Percentiles rank a stretch among this genome's conserved stretches.
phyloP scores from a whole-genome alignment of 2,797 vertebrate species.

The Atherinosoma microstoma region DNA sequence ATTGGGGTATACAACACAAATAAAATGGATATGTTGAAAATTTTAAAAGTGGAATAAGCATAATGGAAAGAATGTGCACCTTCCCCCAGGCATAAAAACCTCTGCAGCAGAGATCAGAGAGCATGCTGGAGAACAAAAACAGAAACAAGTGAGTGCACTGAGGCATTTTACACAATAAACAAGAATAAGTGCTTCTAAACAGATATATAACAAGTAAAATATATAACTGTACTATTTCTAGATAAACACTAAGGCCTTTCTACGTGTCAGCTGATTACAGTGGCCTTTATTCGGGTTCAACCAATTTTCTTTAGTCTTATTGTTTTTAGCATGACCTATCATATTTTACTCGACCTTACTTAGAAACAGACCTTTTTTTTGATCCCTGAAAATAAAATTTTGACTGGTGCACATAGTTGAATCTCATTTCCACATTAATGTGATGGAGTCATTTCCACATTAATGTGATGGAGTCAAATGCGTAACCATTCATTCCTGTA shows the following conservation, averaged over 20 bases:
- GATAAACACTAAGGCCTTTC: background rate
- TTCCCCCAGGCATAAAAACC: conserved; percentile 8
- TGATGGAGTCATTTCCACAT: background rate
- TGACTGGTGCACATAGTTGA: background rate
- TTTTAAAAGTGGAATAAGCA: conserved; percentile 20
- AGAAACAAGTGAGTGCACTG: conserved; percentile 15
- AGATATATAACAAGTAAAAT: conserved; percentile 1
- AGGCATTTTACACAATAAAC: conserved; percentile 30
- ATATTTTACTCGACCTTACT: too few relatives aligned
- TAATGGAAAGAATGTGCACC: conserved; percentile 29
- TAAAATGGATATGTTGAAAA: conserved; percentile 23
- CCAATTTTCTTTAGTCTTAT: background rate
- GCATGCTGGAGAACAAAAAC: conserved; percentile 25
- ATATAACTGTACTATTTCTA: background rate
- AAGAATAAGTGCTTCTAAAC: conserved; percentile 9
- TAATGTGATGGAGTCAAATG: background rate
- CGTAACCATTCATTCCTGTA: background rate
- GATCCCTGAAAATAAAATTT: background rate
- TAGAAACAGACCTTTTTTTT: background rate
- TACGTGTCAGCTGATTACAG: background rate
- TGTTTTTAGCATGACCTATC: background rate
- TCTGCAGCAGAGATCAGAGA: conserved; percentile 24
- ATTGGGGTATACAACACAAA: conserved; percentile 23
- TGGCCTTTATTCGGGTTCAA: background rate
- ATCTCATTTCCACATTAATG: background rate